Evolutionary conservation across 1,140 invertebrate genomes (phyloP), one percentile per base, ranked within the genome.

Genomic region (Cryptotermes secundus): DNA sequence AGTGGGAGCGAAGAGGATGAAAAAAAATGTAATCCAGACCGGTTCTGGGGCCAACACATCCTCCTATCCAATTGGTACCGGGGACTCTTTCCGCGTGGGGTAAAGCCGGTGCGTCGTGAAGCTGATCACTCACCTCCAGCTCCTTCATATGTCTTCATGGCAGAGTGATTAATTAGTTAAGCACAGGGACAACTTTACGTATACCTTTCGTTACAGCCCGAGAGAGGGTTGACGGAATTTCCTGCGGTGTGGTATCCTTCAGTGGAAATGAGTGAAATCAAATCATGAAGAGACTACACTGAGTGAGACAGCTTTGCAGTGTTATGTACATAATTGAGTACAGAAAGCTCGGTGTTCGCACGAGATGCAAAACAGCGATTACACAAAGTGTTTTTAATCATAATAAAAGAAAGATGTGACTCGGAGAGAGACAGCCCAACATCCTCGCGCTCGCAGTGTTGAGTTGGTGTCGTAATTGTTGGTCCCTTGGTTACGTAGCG

Each of bases 351-450:
- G 26, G 26, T 3, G 59, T 72, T n/a, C 59, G 1, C 59, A 31
- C 6, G 59, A 72, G 59, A 72, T 72, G n/a, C 9, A 72, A 72
- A 72, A 72, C n/a, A 72, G 59, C 26, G 59, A 72, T 31, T 72
- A 72, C 59, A 14, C n/a, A 59, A 22, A 72, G 59, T 72, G 59
- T 72, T 72, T 49, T 72, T 72, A 72, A 72, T 72, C 59, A 72
- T 72, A n/a, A 72, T 72, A 72, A 72, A 72, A 72, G 59, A 31
- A 72, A 72, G 26, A 9, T 72, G 59, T n/a, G n/a, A 72, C 59
- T 7, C 4, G n/a, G 26, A 14, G 59, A 31, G 59, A 31, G 26
- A 72, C 9, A 26, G 59, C 2, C 26, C 59, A 72, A 26, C 14
- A 26, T 72, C 31, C 59, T 16, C n/a, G 59, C 4, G 59, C 4